Conservation (phyloP, 35 echinoderm and acorn worm genomes). For the Holothuria glaberrima region DNA sequence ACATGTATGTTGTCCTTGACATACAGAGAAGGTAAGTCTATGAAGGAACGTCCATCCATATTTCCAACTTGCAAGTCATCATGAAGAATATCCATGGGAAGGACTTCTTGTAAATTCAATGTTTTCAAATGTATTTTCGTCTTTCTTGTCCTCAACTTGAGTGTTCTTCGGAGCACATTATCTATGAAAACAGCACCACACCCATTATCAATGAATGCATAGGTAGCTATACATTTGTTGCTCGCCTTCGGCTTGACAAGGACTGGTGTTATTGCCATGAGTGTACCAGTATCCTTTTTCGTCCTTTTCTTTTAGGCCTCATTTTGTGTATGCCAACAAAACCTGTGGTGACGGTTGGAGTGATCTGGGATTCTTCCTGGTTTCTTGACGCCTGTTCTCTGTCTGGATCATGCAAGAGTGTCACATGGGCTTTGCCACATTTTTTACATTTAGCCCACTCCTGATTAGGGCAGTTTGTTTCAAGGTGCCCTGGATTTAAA, state of each 20-base stretch:
- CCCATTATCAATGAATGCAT: conserved; percentile 63
- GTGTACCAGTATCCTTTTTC: background rate
- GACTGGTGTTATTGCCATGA: conserved; percentile 32
- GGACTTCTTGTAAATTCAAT: conserved; percentile 4
- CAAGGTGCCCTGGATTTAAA: background rate
- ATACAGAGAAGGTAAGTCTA: conserved; percentile 59
- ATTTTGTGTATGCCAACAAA: background rate
- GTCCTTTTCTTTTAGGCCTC: background rate
- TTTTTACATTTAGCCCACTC: conserved; percentile 14
- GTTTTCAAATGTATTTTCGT: conserved; percentile 30
- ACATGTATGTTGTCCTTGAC: conserved; percentile 51
- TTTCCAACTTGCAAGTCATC: conserved; percentile 30
- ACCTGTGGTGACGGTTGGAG: background rate
- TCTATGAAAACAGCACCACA: conserved; percentile 21
- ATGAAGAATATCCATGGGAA: background rate
- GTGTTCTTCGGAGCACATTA: background rate
- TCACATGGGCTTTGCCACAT: background rate
- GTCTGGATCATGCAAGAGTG: conserved; percentile 12
- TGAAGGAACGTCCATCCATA: conserved; percentile 42
- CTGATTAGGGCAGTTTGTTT: background rate
- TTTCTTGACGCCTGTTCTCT: conserved; percentile 22
- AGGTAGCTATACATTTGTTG: conserved; percentile 13
- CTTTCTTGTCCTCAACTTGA: conserved; percentile 2
- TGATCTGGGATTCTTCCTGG: background rate
- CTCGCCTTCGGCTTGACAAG: background rate